A percentile compares a stretch with the other conserved stretches of the same genome.
Evolutionary conservation across 2,797 vertebrate genomes (phyloP).

Genomic region (Simalia tracyae): DNA sequence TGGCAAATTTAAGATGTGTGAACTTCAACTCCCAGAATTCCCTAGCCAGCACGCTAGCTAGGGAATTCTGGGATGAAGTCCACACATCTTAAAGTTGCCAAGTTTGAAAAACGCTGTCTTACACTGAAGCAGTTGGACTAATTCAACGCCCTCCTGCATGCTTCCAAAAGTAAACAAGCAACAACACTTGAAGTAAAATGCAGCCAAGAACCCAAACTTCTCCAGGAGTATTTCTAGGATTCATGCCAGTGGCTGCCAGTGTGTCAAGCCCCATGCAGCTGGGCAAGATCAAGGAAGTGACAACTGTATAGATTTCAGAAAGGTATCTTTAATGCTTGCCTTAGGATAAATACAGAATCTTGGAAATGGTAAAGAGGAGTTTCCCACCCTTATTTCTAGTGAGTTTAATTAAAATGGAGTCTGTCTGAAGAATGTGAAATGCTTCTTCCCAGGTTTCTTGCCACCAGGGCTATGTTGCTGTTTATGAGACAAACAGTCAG

Average conservation of each 20-base stretch:
- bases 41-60: too few relatives aligned
- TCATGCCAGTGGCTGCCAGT: neutral
- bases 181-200: neutral
- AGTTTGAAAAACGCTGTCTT: neutral
- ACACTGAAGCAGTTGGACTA: neutral
- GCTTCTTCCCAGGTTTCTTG: neutral
- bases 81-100: neutral
- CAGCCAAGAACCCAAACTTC: neutral
- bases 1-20: neutral
- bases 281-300: neutral
- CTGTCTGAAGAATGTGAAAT: neutral
- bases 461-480: neutral
- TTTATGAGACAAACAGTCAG: neutral
- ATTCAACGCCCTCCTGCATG: neutral
- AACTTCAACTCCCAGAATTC: neutral
- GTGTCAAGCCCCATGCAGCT: neutral
- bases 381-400: neutral
- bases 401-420: neutral
- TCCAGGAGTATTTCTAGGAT: neutral
- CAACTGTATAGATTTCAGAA: neutral
- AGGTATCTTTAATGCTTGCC: neutral
- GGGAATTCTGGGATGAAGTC: too few relatives aligned
- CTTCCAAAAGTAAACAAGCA: neutral
- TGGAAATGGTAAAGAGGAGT: neutral
- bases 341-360: neutral